Percentiles rank a stretch among this genome's conserved stretches.
phyloP scores from a whole-genome alignment of 2,888 invertebrate species.

The Trichogramma dendrolimi region DNA sequence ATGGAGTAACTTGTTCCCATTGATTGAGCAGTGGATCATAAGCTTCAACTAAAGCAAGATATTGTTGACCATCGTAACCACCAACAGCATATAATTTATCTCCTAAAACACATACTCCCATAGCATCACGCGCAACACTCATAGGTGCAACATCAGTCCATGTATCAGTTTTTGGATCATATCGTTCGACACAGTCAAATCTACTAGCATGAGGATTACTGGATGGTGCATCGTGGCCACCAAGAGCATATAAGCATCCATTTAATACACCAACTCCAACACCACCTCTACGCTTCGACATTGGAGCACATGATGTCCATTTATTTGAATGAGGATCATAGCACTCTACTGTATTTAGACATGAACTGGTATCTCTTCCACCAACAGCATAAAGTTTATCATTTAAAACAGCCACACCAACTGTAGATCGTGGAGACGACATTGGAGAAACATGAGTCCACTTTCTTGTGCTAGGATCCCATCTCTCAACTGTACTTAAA shows the following conservation, averaged over 20 bases:
- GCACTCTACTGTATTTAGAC: conserved; percentile 84
- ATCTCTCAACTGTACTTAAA: conserved; percentile 86
- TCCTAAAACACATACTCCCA: conserved; percentile 82
- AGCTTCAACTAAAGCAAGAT: conserved; percentile 81
- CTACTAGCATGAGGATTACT: conserved; percentile 77
- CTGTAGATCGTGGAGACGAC: conserved; percentile 83
- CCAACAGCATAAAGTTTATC: conserved; percentile 85
- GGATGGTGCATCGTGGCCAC: conserved; percentile 91
- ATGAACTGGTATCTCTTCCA: conserved; percentile 86
- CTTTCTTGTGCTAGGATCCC: conserved; percentile 82
- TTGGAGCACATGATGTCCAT: conserved; percentile 82
- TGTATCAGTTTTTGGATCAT: conserved; percentile 70
- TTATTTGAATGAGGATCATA: conserved; percentile 70
- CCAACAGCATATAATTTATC: conserved; percentile 79
- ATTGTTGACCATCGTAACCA: conserved; percentile 88
- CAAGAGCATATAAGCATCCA: conserved; percentile 85
- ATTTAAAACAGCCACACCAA: conserved; percentile 83
- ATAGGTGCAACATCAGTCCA: conserved; percentile 85
- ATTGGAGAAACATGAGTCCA: conserved; percentile 91
- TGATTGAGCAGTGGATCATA: conserved; percentile 81
- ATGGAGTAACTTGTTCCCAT: conserved; percentile 70
- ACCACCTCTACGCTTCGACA: conserved; percentile 81
- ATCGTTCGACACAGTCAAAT: conserved; percentile 85
- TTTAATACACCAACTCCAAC: conserved; percentile 86
- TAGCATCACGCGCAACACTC: conserved; percentile 80